Percentiles rank a stretch among this genome's conserved stretches.
Evolutionary conservation across 1,140 invertebrate species (phyloP).

Genomic region (Luehdorfia chinensis): DNA sequence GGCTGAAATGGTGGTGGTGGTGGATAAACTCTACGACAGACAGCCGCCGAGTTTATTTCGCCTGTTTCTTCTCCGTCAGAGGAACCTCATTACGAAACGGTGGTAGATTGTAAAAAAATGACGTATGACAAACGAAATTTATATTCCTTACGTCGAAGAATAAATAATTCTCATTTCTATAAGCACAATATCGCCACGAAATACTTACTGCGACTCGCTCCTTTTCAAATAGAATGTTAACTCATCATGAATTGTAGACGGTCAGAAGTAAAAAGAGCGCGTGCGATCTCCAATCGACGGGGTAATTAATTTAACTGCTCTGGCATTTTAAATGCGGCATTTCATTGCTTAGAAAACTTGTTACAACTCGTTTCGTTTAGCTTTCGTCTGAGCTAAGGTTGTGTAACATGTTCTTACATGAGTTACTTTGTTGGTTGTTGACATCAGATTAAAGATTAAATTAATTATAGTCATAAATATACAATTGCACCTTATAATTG

Average conservation of each 20-base stretch:
- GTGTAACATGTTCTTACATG: conserved; percentile 7
- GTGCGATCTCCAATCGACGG: conserved; percentile 11
- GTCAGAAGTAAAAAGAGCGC: conserved; percentile 4
- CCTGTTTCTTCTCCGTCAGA: no score
- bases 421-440: conserved; percentile 12
- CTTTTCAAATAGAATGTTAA: no score
- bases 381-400: conserved; percentile 7
- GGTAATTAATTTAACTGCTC: conserved; percentile 13
- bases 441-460: conserved; percentile 1
- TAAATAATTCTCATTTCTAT: background rate
- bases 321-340: conserved; percentile 3
- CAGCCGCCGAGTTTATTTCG: no score
- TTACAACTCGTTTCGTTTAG: background rate
- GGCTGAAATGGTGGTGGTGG: background rate
- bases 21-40: no score
- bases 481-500: no score
- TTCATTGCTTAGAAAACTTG: conserved; percentile 16
- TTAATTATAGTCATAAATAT: conserved; percentile 1
- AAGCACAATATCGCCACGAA: no score
- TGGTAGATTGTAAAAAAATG: no score
- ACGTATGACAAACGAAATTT: no score
- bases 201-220: no score
- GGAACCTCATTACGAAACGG: no score
- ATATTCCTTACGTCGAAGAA: no score
- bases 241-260: background rate